phyloP scores from a whole-genome alignment of 2,888 invertebrate genomes.

The Aricia artaxerxes region DNA sequence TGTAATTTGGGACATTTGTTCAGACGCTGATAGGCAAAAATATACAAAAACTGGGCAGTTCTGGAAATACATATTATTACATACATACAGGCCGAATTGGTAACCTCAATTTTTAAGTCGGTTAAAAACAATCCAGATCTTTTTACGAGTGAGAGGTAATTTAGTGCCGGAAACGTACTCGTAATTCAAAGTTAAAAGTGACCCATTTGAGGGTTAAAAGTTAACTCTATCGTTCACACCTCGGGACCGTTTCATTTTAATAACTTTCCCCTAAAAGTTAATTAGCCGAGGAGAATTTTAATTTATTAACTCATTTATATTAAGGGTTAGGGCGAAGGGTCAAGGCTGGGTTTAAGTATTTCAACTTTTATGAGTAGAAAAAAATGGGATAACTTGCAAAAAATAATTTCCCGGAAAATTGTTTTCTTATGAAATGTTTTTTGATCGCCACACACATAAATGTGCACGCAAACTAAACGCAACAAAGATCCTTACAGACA shows the following conservation, averaged over 20 bases:
- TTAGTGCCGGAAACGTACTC: background rate
- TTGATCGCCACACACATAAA: too few species aligned
- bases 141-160: background rate
- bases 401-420: background rate
- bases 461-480: too few species aligned
- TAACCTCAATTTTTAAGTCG: too few species aligned
- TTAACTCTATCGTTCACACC: slow-evolving; percentile 1
- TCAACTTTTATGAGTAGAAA: background rate
- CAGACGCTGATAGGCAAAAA: too few species aligned
- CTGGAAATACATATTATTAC: too few species aligned
- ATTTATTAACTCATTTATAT: slow-evolving; percentile 10
- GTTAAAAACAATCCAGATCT: background rate
- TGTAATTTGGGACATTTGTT: too few species aligned
- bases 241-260: background rate
- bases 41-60: too few species aligned
- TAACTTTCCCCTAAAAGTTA: background rate
- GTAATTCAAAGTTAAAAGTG: background rate
- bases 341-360: background rate
- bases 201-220: background rate
- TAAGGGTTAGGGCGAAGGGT: background rate
- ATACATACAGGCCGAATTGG: too few species aligned
- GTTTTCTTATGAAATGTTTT: too few species aligned
- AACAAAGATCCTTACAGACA: too few species aligned
- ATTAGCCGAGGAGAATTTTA: background rate
- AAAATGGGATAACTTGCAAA: background rate